phyloP scores from a whole-genome alignment of 2,888 invertebrate genomes.

The Euproctis similis region DNA sequence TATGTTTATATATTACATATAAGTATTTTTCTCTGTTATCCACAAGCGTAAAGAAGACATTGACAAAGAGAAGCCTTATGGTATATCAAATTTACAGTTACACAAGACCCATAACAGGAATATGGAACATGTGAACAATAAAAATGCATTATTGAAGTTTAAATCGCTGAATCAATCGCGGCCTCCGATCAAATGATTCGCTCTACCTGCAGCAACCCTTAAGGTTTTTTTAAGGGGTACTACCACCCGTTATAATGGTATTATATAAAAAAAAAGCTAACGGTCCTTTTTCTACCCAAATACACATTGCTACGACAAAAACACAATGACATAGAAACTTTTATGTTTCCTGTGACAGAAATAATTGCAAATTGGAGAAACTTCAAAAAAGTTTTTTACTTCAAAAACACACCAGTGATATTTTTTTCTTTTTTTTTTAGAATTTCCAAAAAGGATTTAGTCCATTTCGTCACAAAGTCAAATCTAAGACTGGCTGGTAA shows the following conservation, averaged over 20 bases:
- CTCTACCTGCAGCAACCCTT: constrained; percentile 62
- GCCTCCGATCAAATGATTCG: constrained; percentile 58
- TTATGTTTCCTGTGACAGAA: constrained; percentile 58
- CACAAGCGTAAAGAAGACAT: constrained; percentile 20
- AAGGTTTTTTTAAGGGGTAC: constrained; percentile 63
- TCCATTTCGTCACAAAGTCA: too few relatives aligned
- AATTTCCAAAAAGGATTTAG: too few relatives aligned
- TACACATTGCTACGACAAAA: constrained; percentile 66
- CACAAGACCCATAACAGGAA: constrained; percentile 33
- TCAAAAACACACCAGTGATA: too few relatives aligned
- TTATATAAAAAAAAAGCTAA: constrained; percentile 56
- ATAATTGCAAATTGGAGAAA: constrained; percentile 42
- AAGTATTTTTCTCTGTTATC: constrained; percentile 16
- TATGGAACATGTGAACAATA: constrained; percentile 42
- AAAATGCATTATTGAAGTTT: constrained; percentile 47
- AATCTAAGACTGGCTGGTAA: too few relatives aligned
- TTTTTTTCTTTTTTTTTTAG: too few relatives aligned
- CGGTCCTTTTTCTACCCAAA: constrained; percentile 60
- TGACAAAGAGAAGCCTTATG: constrained; percentile 19
- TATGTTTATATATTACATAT: too few relatives aligned
- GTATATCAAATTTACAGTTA: constrained; percentile 47
- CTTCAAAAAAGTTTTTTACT: too few relatives aligned
- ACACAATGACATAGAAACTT: constrained; percentile 64
- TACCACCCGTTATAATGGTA: constrained; percentile 55
- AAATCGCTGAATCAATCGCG: constrained; percentile 52